Conservation (phyloP, 2,888 invertebrate genomes). For the Stenurella melanura region DNA sequence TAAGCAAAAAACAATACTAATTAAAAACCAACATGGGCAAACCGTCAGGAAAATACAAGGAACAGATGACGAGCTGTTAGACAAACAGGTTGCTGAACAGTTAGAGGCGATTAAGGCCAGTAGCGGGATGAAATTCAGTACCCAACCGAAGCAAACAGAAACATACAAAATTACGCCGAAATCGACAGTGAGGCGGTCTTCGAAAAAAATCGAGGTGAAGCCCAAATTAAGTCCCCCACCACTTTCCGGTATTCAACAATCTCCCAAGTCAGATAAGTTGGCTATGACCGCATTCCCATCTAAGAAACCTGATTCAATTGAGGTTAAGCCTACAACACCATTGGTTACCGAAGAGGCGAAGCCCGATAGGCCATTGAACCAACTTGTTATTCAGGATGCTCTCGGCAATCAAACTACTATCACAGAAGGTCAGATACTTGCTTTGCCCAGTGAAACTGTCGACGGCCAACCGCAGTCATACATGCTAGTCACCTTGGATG, state of each 20-base stretch:
- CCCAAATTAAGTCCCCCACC: constrained; percentile 44
- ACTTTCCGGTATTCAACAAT: constrained; percentile 4
- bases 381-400: constrained; percentile 72
- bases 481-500: constrained; percentile 83
- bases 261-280: constrained; percentile 12
- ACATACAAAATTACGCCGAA: constrained; percentile 26
- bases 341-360: constrained; percentile 35
- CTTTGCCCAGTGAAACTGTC: constrained; percentile 81
- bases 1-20: constrained; percentile 70
- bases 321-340: constrained; percentile 25
- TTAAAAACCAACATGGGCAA: constrained; percentile 71
- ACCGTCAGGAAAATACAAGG: constrained; percentile 68
- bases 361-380: constrained; percentile 66
- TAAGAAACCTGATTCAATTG: neutral
- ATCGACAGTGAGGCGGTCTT: constrained; percentile 45
- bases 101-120: constrained; percentile 71
- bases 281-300: constrained; percentile 18
- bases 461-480: constrained; percentile 84
- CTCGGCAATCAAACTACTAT: constrained; percentile 73
- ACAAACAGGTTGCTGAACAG: constrained; percentile 67
- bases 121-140: constrained; percentile 49
- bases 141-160: constrained; percentile 37
- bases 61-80: constrained; percentile 52
- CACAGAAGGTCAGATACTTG: constrained; percentile 80
- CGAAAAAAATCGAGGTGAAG: constrained; percentile 54